These are phyloP conservation scores for Acrocyrtus sp. DNA, from an alignment of 2,888 invertebrate species.

Conservation along the genomic window DNA sequence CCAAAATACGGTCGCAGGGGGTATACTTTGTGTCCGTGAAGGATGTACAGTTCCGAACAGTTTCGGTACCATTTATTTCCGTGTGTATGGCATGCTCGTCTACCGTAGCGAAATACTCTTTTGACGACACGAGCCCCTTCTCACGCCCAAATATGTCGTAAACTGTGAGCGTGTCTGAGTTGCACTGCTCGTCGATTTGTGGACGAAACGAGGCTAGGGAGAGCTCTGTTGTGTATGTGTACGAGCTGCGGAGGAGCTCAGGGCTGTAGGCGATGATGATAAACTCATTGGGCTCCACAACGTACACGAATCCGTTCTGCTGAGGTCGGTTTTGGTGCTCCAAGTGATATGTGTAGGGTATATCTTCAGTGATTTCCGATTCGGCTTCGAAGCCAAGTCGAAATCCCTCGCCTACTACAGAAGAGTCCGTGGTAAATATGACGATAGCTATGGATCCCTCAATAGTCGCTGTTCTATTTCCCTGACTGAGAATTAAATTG, in stretches of 20 bases:
- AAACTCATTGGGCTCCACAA: background rate
- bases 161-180: background rate
- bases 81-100: no score
- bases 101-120: no score
- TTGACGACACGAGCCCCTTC: no score
- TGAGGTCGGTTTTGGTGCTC: constrained; percentile 3
- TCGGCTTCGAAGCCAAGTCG: background rate
- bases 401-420: constrained; percentile 25
- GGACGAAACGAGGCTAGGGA: background rate
- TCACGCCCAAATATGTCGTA: constrained; percentile 10
- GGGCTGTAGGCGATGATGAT: background rate
- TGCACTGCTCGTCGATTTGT: constrained; percentile 8
- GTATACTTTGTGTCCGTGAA: no score
- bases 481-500: background rate
- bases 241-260: background rate
- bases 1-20: no score
- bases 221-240: background rate
- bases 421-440: constrained; percentile 15
- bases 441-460: constrained; percentile 22
- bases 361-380: background rate
- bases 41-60: no score
- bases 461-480: background rate
- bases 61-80: no score
- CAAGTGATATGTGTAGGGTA: background rate
- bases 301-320: background rate